These are phyloP conservation scores for Otus scops DNA, from an alignment of 2,797 vertebrate species.

Conservation along the genomic window DNA sequence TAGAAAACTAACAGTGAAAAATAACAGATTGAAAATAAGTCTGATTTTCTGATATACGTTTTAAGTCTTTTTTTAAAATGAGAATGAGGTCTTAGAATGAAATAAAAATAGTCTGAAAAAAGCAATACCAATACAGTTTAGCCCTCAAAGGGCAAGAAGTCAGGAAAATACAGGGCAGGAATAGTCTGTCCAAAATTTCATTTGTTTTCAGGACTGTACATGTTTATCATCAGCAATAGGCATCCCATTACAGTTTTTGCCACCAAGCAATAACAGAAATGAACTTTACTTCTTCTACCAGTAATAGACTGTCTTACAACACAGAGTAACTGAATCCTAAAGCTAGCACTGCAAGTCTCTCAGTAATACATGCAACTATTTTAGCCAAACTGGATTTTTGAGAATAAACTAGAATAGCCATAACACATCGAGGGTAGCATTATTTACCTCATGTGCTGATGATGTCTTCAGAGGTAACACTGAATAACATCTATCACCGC, in stretches of 20 bases:
- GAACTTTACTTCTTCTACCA: background rate
- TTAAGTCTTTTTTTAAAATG: background rate
- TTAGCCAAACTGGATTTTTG: background rate
- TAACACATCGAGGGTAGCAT: background rate
- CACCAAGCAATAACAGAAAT: background rate
- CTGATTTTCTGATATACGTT: background rate
- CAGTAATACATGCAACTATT: background rate
- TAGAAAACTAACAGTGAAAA: background rate
- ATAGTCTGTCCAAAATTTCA: background rate
- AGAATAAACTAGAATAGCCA: background rate
- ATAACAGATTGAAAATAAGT: background rate
- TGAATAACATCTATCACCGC: background rate
- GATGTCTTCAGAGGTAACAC: background rate
- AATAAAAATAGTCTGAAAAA: background rate
- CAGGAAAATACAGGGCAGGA: background rate
- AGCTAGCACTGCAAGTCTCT: background rate
- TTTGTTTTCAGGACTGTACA: background rate
- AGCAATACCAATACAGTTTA: background rate
- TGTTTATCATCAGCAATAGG: background rate
- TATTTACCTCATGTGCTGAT: background rate
- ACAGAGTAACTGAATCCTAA: background rate
- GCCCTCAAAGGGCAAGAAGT: background rate
- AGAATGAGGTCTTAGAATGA: background rate
- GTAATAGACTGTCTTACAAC: background rate
- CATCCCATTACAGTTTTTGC: background rate